A percentile compares a stretch with the other conserved stretches of the same genome.
Evolutionary conservation across 1,140 invertebrate genomes (phyloP).

Genomic region (Rhyzopertha dominica): DNA sequence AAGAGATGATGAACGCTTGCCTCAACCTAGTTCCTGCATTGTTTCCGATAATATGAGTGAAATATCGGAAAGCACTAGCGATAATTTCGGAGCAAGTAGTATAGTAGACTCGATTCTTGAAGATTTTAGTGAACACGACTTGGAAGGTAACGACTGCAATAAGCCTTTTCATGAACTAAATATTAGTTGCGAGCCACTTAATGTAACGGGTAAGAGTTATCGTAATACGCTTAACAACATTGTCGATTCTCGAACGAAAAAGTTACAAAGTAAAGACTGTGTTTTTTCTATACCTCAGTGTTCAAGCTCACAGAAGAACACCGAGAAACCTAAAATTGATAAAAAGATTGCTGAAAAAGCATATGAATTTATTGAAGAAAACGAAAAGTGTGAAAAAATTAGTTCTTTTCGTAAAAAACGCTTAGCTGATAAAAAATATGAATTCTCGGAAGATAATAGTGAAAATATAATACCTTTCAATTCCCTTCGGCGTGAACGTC

Average conservation of each 20-base stretch:
- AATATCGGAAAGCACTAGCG: slow-evolving; percentile 38
- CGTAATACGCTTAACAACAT: slow-evolving; percentile 44
- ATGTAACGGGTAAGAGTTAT: slow-evolving; percentile 44
- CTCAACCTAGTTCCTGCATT: slow-evolving; percentile 13
- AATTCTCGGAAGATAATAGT: slow-evolving; percentile 80
- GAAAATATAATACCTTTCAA: slow-evolving; percentile 78
- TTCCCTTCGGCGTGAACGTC: slow-evolving; percentile 39
- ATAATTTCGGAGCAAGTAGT: slow-evolving; percentile 39
- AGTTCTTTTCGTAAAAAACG: slow-evolving; percentile 74
- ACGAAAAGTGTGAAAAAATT: slow-evolving; percentile 75
- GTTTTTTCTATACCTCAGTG: slow-evolving; percentile 39
- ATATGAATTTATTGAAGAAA: slow-evolving; percentile 80
- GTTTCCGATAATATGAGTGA: slow-evolving; percentile 39
- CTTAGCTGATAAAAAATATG: slow-evolving; percentile 86
- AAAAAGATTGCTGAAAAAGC: slow-evolving; percentile 64
- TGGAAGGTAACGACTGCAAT: slow-evolving; percentile 41
- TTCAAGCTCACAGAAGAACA: slow-evolving; percentile 28
- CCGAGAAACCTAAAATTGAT: slow-evolving; percentile 49
- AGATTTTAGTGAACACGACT: slow-evolving; percentile 44
- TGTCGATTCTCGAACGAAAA: slow-evolving; percentile 40
- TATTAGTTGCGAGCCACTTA: slow-evolving; percentile 45
- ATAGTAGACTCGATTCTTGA: slow-evolving; percentile 42
- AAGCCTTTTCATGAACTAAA: slow-evolving; percentile 47
- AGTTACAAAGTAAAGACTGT: slow-evolving; percentile 39
- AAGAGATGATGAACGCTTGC: slow-evolving; percentile 27